Evolutionary conservation across 2,888 invertebrate genomes (phyloP), one percentile per base, ranked within the genome.

Genomic region (Lasioglossum pauxillum): DNA sequence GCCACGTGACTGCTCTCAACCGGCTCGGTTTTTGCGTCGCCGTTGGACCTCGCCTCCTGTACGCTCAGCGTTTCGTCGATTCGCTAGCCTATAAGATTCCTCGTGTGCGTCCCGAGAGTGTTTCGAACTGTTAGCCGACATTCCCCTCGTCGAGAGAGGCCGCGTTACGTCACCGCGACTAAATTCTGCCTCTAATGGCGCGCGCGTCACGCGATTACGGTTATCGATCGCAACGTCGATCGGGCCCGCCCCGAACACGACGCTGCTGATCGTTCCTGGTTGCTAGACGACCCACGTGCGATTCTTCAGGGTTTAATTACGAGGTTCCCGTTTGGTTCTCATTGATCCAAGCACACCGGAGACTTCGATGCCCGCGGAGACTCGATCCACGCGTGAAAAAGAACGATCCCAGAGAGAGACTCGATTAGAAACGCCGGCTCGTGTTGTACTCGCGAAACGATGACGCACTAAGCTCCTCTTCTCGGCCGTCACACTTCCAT

Each of bases 311-410:
- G 53, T 78, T 83, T 83, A 67, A 75, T 83, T 73, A 31, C 72
- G 75, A 14, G 64, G 38, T 73, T 49, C 75, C 69, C 31, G 57
- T 27, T 31, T 44, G 71, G n/a, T 53, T 23, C 44, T 75, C 75
- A 82, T 87, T 71, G 83, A 67, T 72, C 83, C 75, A 72, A 75
- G 79, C 53, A n/a, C 53, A 10, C 53, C 53, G 89, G 90, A 82
- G 90, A 90, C 80, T 88, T 90, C 35, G 86, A 90, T 78, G 90
- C 88, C 71, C 83, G 89, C 88, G 81, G 23, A 69, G 75, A 64
- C 77, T 81, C 49, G 60, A 27, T 14, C 60, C 14, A 27, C 71
- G 60, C 69, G 41, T 35, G 27, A 27, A 12, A 71, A 16, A 80
- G 46, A 75, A 60, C 57, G 46, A 83, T 71, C 69, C 19, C 23